phyloP scores from a whole-genome alignment of 2,888 invertebrate species.

The Tricholauxania praeusta region DNA sequence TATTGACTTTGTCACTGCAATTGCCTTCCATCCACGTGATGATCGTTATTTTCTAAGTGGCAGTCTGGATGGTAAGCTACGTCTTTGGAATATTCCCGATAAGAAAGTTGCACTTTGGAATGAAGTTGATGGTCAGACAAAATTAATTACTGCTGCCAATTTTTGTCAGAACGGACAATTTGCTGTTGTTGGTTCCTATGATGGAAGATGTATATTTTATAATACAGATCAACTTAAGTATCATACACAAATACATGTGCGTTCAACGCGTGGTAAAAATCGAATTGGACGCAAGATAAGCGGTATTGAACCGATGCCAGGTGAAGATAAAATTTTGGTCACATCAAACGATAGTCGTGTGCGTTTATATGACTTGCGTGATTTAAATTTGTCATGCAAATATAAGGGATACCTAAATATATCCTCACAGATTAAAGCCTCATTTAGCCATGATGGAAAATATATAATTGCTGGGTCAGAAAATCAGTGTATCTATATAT shows the following conservation, averaged over 20 bases:
- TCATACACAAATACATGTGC: constrained; percentile 96
- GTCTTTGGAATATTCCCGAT: constrained; percentile 99
- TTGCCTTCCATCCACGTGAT: constrained; percentile 96
- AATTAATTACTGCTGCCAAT: constrained; percentile 95
- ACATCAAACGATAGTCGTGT: constrained; percentile 98
- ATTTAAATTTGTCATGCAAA: constrained; percentile 94
- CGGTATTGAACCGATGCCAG: constrained; percentile 96
- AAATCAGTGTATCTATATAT: constrained; percentile 97
- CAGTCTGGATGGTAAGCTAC: constrained; percentile 95
- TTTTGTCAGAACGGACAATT: constrained; percentile 98
- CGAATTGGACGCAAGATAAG: constrained; percentile 95
- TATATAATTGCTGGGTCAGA: constrained; percentile 98
- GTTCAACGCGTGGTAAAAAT: constrained; percentile 95
- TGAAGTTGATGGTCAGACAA: constrained; percentile 94
- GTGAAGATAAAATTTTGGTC: constrained; percentile 94
- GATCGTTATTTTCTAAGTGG: constrained; percentile 94
- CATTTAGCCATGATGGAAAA: constrained; percentile 97
- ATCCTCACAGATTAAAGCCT: constrained; percentile 97
- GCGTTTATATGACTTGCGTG: constrained; percentile 93
- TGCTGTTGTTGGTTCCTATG: constrained; percentile 98
- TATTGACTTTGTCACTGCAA: constrained; percentile 98
- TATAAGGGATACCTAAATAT: constrained; percentile 94
- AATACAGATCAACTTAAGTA: constrained; percentile 98
- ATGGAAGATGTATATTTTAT: constrained; percentile 98
- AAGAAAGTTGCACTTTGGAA: constrained; percentile 99